These are phyloP conservation scores for Leucophenga maculata DNA, from an alignment of 2,888 invertebrate species.

Conservation along the genomic window DNA sequence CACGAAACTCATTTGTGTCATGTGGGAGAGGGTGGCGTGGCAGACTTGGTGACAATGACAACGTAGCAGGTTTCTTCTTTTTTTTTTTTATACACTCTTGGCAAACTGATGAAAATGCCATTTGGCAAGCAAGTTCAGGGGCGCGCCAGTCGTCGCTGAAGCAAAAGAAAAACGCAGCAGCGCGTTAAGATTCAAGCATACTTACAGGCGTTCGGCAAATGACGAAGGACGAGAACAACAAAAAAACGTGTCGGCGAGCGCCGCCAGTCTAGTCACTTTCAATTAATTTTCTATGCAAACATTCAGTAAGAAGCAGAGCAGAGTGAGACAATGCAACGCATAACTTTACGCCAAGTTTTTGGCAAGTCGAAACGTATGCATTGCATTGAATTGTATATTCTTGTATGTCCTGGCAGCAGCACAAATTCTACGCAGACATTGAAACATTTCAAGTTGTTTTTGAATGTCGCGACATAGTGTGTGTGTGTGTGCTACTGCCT, in stretches of 20 bases:
- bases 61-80: neutral
- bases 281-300: slow-evolving; percentile 51
- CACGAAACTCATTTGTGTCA: slow-evolving; percentile 58
- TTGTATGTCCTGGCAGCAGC: neutral
- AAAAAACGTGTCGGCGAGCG: slow-evolving; percentile 12
- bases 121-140: slow-evolving; percentile 34
- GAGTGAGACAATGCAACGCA: slow-evolving; percentile 8
- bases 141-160: neutral
- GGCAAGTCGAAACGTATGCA: slow-evolving; percentile 17
- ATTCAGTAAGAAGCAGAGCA: neutral
- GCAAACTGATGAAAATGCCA: slow-evolving; percentile 17
- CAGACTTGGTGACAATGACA: neutral
- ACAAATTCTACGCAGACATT: slow-evolving; percentile 9
- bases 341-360: slow-evolving; percentile 18
- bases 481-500: neutral
- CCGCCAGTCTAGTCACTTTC: slow-evolving; percentile 57
- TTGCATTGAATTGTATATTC: too few relatives aligned
- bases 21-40: neutral
- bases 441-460: slow-evolving; percentile 55
- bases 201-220: slow-evolving; percentile 29
- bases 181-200: slow-evolving; percentile 58
- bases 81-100: too few relatives aligned
- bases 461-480: slow-evolving; percentile 53
- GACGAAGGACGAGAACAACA: neutral
- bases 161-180: slow-evolving; percentile 37